Evolutionary conservation across 2,797 vertebrate species (phyloP).

Genomic region (Coluber constrictor): DNA sequence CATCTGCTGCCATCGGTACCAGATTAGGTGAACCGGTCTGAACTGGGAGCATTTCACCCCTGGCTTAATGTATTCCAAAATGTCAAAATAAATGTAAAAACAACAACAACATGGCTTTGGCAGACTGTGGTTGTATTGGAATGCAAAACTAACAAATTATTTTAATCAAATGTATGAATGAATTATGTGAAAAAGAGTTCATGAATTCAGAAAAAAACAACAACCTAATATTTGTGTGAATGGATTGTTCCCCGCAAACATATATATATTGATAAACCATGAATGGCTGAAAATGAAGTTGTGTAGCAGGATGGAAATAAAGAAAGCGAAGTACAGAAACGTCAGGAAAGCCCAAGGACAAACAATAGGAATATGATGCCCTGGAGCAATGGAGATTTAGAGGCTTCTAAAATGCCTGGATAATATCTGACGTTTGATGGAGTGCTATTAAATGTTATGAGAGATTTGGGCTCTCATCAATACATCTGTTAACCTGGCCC

Average conservation of each 20-base stretch:
- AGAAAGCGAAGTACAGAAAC: constrained; percentile 9
- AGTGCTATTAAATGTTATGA: constrained; percentile 38
- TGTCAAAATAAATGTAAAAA: not conserved
- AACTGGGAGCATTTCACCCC: too few species aligned
- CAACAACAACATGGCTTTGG: not conserved
- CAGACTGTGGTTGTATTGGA: not conserved
- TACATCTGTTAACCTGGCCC: constrained; percentile 35
- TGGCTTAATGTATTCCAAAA: not conserved
- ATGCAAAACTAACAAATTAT: not conserved
- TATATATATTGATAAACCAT: not conserved
- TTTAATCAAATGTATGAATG: not conserved
- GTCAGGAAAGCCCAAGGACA: constrained; percentile 26
- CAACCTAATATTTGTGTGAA: not conserved
- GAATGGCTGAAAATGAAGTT: not conserved
- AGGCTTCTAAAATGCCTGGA: constrained; percentile 39
- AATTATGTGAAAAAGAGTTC: constrained; percentile 8
- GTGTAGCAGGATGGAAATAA: not conserved
- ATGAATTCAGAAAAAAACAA: not conserved
- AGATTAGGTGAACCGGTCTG: too few species aligned
- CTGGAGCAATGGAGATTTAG: constrained; percentile 44
- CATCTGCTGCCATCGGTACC: too few species aligned
- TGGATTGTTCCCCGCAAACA: not conserved
- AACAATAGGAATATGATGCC: constrained; percentile 24
- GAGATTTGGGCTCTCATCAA: constrained; percentile 48
- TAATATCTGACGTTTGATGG: constrained; percentile 49